phyloP scores from a whole-genome alignment of 2,113 vertebrate genomes.

The Nansenia antarctica region DNA sequence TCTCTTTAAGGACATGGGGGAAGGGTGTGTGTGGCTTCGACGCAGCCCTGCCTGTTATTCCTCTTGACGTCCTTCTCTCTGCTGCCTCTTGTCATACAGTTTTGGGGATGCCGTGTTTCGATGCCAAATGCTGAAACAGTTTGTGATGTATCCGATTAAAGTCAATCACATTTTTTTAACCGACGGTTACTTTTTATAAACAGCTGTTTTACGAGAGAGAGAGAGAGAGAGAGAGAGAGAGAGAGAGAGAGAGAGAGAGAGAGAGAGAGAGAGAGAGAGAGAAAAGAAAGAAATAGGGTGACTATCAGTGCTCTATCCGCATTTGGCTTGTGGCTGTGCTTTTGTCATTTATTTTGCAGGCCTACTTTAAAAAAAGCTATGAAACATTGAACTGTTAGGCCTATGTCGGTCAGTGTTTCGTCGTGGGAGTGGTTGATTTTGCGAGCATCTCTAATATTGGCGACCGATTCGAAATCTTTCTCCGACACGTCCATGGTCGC shows the following conservation, averaged over 20 bases:
- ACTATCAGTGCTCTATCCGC: neutral
- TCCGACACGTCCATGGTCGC: neutral
- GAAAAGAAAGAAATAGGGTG: neutral
- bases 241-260: neutral
- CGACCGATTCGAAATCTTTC: neutral
- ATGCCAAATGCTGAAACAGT: neutral
- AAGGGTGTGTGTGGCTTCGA: constrained; percentile 14
- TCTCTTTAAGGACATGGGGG: constrained; percentile 57
- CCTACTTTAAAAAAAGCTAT: neutral
- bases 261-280: neutral
- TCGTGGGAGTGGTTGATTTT: neutral
- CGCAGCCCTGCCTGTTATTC: constrained; percentile 47
- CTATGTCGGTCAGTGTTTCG: neutral
- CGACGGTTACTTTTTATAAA: neutral
- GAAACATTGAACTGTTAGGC: neutral
- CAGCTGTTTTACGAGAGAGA: neutral
- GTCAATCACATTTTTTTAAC: neutral
- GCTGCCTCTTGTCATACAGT: constrained; percentile 1
- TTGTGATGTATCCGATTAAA: neutral
- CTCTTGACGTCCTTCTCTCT: constrained; percentile 49
- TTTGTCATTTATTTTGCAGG: neutral
- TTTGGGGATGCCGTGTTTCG: neutral
- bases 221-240: neutral
- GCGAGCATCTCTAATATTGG: neutral
- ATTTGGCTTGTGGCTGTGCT: neutral